Evolutionary conservation across 2,797 vertebrate genomes (phyloP).

Genomic region (Leuciscus waleckii): DNA sequence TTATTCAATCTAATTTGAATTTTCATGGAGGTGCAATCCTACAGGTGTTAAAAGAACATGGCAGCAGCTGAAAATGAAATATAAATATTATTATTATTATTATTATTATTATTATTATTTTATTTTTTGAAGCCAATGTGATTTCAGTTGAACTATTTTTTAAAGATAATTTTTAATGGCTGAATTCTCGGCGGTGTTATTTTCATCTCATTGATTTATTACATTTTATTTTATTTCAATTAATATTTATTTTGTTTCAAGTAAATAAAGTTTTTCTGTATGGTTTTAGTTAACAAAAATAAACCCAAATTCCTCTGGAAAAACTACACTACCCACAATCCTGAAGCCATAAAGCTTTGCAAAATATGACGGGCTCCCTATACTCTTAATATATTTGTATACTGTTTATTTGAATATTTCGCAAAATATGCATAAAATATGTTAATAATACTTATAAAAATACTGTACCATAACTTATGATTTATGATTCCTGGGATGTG

Average conservation of each 20-base stretch:
- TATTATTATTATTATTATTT: too few relatives aligned
- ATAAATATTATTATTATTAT: too few relatives aligned
- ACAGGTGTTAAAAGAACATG: too few relatives aligned
- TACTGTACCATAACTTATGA: background rate
- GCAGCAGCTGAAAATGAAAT: too few relatives aligned
- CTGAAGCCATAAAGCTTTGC: background rate
- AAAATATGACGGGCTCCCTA: too few relatives aligned
- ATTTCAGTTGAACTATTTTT: background rate
- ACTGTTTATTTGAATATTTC: background rate
- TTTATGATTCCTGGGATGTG: background rate
- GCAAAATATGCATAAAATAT: background rate
- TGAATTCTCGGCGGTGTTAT: background rate
- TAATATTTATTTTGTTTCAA: background rate
- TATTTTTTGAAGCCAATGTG: background rate
- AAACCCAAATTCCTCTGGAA: too few relatives aligned
- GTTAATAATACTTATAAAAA: too few relatives aligned
- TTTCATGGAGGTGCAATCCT: too few relatives aligned
- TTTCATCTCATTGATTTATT: background rate
- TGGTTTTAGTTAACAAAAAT: background rate
- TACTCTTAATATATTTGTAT: background rate
- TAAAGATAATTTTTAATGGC: background rate
- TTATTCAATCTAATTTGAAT: too few relatives aligned
- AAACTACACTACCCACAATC: background rate
- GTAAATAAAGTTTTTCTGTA: background rate
- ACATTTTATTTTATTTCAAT: background rate